Evolutionary conservation across 2,888 invertebrate species (phyloP).

Genomic region (Lamellibrachia satsuma): DNA sequence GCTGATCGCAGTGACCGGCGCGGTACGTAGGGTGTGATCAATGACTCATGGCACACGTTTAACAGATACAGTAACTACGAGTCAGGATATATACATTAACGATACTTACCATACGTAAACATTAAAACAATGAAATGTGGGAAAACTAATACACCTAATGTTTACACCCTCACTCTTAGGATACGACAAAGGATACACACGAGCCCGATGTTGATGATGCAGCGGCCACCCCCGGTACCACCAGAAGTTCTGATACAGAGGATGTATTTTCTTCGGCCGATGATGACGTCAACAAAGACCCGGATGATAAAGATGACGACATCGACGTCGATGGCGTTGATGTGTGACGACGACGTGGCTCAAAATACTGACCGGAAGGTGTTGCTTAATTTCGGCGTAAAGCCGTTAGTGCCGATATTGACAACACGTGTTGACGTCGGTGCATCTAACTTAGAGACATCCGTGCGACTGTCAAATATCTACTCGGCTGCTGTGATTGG

Average conservation of each 20-base stretch:
- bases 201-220: not conserved
- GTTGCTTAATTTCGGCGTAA: not conserved
- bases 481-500: not conserved
- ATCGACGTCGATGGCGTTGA: not conserved
- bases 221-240: not conserved
- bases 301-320: slow-evolving; percentile 12
- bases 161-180: not conserved
- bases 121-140: not conserved
- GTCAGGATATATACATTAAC: too few relatives aligned
- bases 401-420: not conserved
- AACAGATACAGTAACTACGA: too few relatives aligned
- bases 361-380: not conserved
- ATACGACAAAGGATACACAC: not conserved
- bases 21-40: too few relatives aligned
- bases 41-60: too few relatives aligned
- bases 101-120: too few relatives aligned
- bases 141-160: not conserved
- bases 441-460: not conserved
- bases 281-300: not conserved
- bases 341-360: not conserved
- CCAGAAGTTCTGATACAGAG: not conserved
- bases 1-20: too few relatives aligned
- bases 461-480: not conserved
- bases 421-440: not conserved
- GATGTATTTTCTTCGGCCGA: not conserved